phyloP scores from a whole-genome alignment of 2,888 invertebrate genomes.

The Drosophila silvestris region DNA sequence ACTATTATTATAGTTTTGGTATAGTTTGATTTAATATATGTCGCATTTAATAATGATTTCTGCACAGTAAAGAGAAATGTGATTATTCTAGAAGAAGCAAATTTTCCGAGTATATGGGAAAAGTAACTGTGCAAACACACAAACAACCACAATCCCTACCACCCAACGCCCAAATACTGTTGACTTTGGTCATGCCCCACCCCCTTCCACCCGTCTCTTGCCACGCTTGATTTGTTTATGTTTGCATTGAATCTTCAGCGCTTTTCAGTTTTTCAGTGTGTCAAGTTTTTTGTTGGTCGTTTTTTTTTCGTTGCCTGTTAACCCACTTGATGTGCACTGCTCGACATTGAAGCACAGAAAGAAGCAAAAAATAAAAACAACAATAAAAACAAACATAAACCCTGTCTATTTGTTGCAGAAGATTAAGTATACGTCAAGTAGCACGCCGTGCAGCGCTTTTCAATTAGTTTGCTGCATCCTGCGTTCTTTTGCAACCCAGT shows the following conservation, averaged over 20 bases:
- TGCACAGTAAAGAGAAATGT: background rate
- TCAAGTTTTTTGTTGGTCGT: conserved; percentile 53
- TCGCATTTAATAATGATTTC: background rate
- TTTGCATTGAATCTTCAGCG: conserved; percentile 75
- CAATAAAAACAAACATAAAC: background rate
- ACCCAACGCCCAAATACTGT: background rate
- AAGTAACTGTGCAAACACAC: background rate
- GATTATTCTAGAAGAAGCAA: background rate
- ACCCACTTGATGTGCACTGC: conserved; percentile 68
- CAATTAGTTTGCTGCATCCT: conserved; percentile 57
- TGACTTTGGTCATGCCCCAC: background rate
- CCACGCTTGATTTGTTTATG: conserved; percentile 70
- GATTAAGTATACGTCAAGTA: conserved; percentile 79
- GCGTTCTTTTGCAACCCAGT: background rate
- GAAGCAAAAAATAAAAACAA: background rate
- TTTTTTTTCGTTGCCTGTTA: conserved; percentile 52
- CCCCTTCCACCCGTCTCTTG: background rate
- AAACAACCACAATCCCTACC: background rate
- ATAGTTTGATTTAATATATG: no score
- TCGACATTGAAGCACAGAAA: conserved; percentile 53
- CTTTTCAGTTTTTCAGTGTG: conserved; percentile 59
- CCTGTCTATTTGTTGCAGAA: conserved; percentile 32
- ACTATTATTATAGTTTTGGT: background rate
- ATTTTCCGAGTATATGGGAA: background rate
- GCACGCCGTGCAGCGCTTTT: conserved; percentile 64